phyloP scores from a whole-genome alignment of 30 jellyfish, hydroid and myxozoan genomes.

The Morbakka virulenta region DNA sequence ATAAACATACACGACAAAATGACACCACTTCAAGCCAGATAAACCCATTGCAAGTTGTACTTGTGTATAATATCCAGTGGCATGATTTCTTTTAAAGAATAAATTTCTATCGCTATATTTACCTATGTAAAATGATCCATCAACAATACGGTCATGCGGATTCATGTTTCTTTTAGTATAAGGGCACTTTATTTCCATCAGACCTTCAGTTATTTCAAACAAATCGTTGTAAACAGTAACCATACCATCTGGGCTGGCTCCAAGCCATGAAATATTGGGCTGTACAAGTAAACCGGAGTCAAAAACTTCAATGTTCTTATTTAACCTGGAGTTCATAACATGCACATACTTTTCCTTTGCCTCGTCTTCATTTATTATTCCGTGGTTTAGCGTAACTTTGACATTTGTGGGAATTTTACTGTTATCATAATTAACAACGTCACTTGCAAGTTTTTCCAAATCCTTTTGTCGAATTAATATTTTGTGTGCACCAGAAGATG shows the following conservation, averaged over 20 bases:
- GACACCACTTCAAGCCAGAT: too few species aligned
- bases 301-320: neutral
- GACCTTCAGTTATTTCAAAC: constrained; percentile 18
- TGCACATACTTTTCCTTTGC: constrained; percentile 28
- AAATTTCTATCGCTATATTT: too few species aligned
- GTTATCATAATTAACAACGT: neutral
- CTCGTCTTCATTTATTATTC: constrained; percentile 7
- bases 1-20: too few species aligned
- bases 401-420: neutral
- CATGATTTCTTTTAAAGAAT: too few species aligned
- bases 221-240: too few species aligned
- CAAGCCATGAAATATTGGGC: constrained; percentile 46
- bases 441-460: constrained; percentile 25
- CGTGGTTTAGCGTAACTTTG: constrained; percentile 48
- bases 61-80: too few species aligned
- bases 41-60: too few species aligned
- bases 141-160: too few species aligned
- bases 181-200: constrained; percentile 25
- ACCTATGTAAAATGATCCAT: too few species aligned
- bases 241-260: constrained; percentile 33
- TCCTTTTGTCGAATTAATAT: constrained; percentile 19
- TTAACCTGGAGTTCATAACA: neutral
- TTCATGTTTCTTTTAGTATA: too few species aligned
- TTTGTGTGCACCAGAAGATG: constrained; percentile 47
- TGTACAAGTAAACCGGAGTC: constrained; percentile 49